Base-by-base conservation (phyloP, 2,113 vertebrate genomes). In the Pholis gunnellus region DNA sequence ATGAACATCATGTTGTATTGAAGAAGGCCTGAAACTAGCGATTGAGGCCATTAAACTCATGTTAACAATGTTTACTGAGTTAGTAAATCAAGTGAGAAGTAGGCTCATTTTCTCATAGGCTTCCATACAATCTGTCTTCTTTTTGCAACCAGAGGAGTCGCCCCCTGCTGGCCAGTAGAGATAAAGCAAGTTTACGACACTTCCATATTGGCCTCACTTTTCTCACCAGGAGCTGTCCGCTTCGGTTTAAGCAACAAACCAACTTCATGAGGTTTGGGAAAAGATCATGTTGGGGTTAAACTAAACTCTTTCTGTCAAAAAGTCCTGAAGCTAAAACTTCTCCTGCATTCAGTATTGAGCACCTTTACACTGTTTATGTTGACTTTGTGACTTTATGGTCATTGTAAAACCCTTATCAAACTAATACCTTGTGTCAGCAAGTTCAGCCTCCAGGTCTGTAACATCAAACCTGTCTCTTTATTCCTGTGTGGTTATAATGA, bases 371-470 rank as follows among this genome's bases (percentile, higher is more conserved):
- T 73, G 4, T 54, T 44, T n/a, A 14, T 72, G 18, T 22, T 56
- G 7, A 61, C 40, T 46, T 27, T 60, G 6, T 76, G 9, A 66
- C 52, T 36, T 14, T 4, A 50, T 54, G n/a, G 5, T 42, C 52
- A 42, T 31, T 20, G 25, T 25, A 60, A 56, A 25, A 46, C 9
- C 31, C 36, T 71, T 17, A 25, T 42, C 10, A 57, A 73, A 74
- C 8, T 73, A 52, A 36, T n/a, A 10, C 22, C 9, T n/a, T 20
- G 22, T 11, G 52, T 56, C 52, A 56, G 52, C 34, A 78, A 84
- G 67, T 77, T 77, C 56, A 56, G 5, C 5, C 40, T 34, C 1
- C 7, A 52, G 9, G 36, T 63, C 25, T 22, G 5, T 13, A 10
- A 34, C 31, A 44, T 29, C 5, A 3, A n/a, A 50, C 14, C 17